Evolutionary conservation across 1,140 invertebrate genomes (phyloP).

Genomic region (Lineus longissimus): DNA sequence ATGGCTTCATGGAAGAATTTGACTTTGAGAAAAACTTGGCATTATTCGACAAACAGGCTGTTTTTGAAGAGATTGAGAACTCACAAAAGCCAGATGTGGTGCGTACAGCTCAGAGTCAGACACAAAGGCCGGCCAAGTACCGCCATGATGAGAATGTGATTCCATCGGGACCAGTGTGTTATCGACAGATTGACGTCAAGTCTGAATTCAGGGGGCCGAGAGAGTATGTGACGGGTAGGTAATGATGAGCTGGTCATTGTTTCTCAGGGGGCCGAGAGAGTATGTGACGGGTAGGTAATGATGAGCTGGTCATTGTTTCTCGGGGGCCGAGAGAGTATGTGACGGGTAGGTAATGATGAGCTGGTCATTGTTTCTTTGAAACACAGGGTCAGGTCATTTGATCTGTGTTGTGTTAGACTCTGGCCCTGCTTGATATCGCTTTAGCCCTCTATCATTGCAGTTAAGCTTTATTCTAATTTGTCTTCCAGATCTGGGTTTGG

Average conservation of each 20-base stretch:
- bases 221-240: constrained; percentile 70
- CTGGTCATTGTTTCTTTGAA: too few relatives aligned
- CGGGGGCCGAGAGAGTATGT: constrained; percentile 64
- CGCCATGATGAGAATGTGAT: constrained; percentile 84
- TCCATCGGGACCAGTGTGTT: constrained; percentile 62
- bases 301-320: too few relatives aligned
- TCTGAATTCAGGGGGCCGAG: constrained; percentile 45
- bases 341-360: constrained; percentile 58
- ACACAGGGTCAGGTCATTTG: too few relatives aligned
- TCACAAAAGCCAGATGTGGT: constrained; percentile 21
- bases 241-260: too few relatives aligned
- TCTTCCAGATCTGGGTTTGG: constrained; percentile 67
- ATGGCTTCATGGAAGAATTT: constrained; percentile 68
- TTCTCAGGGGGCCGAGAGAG: constrained; percentile 56
- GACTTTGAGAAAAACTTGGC: constrained; percentile 92
- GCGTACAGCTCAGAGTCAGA: constrained; percentile 16
- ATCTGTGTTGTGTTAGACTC: too few relatives aligned
- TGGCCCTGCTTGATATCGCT: background rate
- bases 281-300: constrained; percentile 65
- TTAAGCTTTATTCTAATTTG: too few relatives aligned
- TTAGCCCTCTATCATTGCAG: background rate
- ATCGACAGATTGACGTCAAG: constrained; percentile 71
- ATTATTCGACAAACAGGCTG: constrained; percentile 76
- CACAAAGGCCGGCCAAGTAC: constrained; percentile 55
- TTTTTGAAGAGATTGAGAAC: constrained; percentile 69